phyloP scores from a whole-genome alignment of 2,888 invertebrate genomes.

The Hirtodrosophila alboralis region DNA sequence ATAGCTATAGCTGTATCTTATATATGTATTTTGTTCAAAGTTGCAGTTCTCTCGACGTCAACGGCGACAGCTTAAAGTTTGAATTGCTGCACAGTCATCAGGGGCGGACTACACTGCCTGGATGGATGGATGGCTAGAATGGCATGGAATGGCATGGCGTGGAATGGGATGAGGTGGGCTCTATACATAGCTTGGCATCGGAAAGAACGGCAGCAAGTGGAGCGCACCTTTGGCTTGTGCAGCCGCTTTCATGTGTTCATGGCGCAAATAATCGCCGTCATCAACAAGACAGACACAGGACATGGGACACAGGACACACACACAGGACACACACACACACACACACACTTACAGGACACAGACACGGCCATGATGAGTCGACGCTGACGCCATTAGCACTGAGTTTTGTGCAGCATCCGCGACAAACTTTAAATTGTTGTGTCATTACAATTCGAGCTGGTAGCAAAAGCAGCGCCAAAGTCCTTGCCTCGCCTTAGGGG shows the following conservation, averaged over 20 bases:
- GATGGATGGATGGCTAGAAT: too few species aligned
- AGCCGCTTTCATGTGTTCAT: constrained; percentile 79
- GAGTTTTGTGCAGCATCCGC: constrained; percentile 77
- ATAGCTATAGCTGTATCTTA: constrained; percentile 14
- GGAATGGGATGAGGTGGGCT: too few species aligned
- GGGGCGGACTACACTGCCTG: constrained; percentile 5
- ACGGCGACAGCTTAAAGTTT: constrained; percentile 72
- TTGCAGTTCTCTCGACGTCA: constrained; percentile 62
- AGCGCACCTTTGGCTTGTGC: constrained; percentile 71
- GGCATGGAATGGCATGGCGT: background rate
- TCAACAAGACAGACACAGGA: constrained; percentile 62
- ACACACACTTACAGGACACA: constrained; percentile 9
- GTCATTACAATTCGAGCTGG: constrained; percentile 74
- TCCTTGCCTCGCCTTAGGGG: constrained; percentile 12
- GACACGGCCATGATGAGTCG: constrained; percentile 63
- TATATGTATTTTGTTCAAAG: constrained; percentile 26
- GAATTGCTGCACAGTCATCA: constrained; percentile 70
- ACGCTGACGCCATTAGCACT: constrained; percentile 77
- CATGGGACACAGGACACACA: constrained; percentile 13
- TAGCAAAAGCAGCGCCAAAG: constrained; percentile 15
- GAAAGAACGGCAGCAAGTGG: constrained; percentile 68
- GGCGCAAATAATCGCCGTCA: constrained; percentile 78
- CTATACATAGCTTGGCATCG: constrained; percentile 24
- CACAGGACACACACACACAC: constrained; percentile 18
- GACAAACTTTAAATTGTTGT: constrained; percentile 81